Evolutionary conservation across 2,113 vertebrate genomes (phyloP).

Genomic region (Poecile atricapillus): DNA sequence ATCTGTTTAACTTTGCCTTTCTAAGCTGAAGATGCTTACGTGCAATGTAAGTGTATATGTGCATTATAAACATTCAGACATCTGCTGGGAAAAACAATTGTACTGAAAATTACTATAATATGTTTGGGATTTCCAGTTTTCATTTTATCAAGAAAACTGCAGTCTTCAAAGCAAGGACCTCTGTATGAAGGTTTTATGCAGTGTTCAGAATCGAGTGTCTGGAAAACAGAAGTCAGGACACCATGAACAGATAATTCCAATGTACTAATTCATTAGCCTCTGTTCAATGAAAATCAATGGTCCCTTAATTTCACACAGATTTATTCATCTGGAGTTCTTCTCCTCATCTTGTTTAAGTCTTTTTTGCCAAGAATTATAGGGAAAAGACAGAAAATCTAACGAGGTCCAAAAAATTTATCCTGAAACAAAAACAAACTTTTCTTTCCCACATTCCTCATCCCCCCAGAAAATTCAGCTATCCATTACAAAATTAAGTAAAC

Average conservation of each 20-base stretch:
- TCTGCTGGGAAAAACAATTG: neutral
- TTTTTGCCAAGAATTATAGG: constrained; percentile 30
- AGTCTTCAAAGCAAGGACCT: neutral
- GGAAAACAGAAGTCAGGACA: neutral
- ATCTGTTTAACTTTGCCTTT: neutral
- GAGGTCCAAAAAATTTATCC: neutral
- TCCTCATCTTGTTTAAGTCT: constrained; percentile 17
- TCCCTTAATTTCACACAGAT: neutral
- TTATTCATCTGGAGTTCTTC: constrained; percentile 9
- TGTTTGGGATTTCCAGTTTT: neutral
- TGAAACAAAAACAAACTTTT: constrained; percentile 7
- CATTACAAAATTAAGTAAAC: neutral
- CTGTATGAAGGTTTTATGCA: neutral
- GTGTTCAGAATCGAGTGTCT: neutral
- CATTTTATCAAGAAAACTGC: neutral
- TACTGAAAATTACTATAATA: neutral
- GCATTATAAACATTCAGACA: neutral
- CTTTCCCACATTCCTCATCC: neutral
- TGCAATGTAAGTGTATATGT: neutral
- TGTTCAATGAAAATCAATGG: neutral
- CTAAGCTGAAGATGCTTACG: neutral
- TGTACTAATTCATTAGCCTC: neutral
- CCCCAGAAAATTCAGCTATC: neutral
- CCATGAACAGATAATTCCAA: neutral
- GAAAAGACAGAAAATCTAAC: constrained; percentile 8